Conservation (phyloP, 2,113 vertebrate genomes). For the Prolemur simus region DNA sequence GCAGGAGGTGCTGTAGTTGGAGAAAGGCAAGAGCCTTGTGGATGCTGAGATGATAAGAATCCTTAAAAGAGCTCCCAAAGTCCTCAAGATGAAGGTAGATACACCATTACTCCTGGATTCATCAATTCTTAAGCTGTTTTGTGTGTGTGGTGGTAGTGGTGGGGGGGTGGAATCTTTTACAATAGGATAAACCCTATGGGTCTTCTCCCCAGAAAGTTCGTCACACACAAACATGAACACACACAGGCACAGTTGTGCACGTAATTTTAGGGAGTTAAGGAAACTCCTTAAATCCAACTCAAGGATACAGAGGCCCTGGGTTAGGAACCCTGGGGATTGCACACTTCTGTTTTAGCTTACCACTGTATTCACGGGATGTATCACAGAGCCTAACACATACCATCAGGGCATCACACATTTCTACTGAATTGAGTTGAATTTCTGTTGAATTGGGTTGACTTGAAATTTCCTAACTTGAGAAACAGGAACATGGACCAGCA, state of each 20-base stretch:
- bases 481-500: background rate
- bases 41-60: background rate
- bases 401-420: background rate
- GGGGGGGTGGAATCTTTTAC: background rate
- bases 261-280: background rate
- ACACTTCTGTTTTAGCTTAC: too few species aligned
- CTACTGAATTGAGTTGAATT: background rate
- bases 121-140: background rate
- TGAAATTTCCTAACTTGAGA: background rate
- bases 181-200: background rate
- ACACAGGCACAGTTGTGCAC: rapidly evolving
- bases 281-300: background rate
- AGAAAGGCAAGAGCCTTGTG: background rate
- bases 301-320: too few species aligned
- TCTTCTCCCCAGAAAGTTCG: background rate
- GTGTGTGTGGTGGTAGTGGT: too few species aligned
- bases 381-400: background rate
- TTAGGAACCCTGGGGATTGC: too few species aligned
- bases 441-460: background rate
- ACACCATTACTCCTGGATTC: background rate
- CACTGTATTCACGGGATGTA: background rate
- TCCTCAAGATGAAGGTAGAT: background rate
- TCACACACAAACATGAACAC: background rate
- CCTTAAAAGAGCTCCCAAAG: background rate
- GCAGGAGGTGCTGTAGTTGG: background rate